Base-by-base conservation (phyloP, 1,140 invertebrate species). In the Calliphora vicina region DNA sequence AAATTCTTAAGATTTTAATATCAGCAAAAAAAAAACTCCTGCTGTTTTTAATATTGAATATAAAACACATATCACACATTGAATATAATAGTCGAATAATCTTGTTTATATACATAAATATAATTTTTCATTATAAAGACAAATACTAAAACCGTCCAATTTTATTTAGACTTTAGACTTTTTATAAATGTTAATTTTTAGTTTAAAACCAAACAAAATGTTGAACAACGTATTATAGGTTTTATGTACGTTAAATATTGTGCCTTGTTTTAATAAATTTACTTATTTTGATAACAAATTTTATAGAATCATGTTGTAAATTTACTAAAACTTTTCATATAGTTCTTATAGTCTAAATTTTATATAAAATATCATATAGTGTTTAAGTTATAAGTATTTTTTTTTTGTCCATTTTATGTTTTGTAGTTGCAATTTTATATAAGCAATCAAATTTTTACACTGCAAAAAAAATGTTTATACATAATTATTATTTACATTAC, bases 1-100 rank as follows among this genome's bases (percentile, higher is more conserved):
- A 78, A 78, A 78, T 78, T 15, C 42, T 78, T 78, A 78, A 43
- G 74, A 78, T 45, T 43, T 78, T 78, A 78, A 78, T 78, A 78
- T 29, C 10, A n/a, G 17, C 13, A 76, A 78, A 45, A 43, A 23
- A 43, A 23, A 43, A 78, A 78, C 82, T 83, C 82, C 82, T 83
- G 82, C 82, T 83, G 82, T 80, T 83, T 80, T 80, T 57, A 57
- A 57, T 57, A 57, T 57, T 35, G 35, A 35, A 35, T 35, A 35
- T 29, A 29, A 29, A 29, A 29, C 13, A 57, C 50, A 57, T 15
- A 57, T 1, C 50, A 17, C n/a, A 57, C 17, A 17, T 57, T n/a
- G 50, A 0, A 57, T 17, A 15, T n/a, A 57, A 57, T n/a, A 15
- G 6, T 17, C 50, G 6, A 57, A 57, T 35, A 35, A 35, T 10